phyloP scores from a whole-genome alignment of 2,797 vertebrate genomes.

The Acanthurus lineatus region DNA sequence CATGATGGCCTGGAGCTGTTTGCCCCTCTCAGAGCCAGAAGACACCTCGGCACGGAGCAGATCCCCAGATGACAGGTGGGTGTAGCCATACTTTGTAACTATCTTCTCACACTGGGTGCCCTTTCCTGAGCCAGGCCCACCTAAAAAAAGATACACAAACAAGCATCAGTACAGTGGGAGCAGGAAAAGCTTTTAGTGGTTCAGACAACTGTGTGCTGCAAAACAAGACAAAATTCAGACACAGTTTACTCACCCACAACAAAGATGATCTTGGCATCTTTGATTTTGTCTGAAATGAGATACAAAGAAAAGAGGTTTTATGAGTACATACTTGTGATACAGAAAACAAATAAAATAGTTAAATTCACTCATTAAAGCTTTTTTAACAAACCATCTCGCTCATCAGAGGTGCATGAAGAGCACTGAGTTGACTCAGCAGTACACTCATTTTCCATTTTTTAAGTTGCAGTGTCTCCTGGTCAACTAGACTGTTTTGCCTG shows the following conservation, averaged over 20 bases:
- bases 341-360: no score
- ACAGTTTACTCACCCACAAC: constrained; percentile 93
- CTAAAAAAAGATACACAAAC: constrained; percentile 78
- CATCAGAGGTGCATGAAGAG: not conserved
- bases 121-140: constrained; percentile 96
- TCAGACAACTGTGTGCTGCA: not conserved
- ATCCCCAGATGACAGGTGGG: constrained; percentile 97
- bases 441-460: constrained; percentile 61
- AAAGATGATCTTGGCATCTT: constrained; percentile 97
- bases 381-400: constrained; percentile 58
- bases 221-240: not conserved
- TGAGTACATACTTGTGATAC: not conserved
- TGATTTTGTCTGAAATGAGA: constrained; percentile 91
- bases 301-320: constrained; percentile 10
- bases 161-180: not conserved
- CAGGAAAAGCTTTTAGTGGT: not conserved
- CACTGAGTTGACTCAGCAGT: not conserved
- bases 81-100: constrained; percentile 95
- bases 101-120: constrained; percentile 98
- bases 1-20: constrained; percentile 96
- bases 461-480: not conserved
- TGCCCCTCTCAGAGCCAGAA: constrained; percentile 94
- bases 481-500: constrained; percentile 11
- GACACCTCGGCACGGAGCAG: constrained; percentile 94
- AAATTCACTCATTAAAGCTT: not conserved